phyloP scores from a whole-genome alignment of 2,888 invertebrate genomes.

The Rhingia campestris region DNA sequence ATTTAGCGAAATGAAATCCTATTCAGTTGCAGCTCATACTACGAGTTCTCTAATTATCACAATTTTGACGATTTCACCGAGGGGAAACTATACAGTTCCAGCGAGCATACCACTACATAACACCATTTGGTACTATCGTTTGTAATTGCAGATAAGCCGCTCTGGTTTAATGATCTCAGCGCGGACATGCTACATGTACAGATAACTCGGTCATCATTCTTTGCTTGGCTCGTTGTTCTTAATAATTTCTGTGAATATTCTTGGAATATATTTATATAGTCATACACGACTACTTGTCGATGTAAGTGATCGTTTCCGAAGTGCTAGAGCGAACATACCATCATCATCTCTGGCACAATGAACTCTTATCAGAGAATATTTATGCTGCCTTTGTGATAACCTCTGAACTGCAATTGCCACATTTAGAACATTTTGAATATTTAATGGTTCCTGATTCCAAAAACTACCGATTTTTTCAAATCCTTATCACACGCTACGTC shows the following conservation, averaged over 20 bases:
- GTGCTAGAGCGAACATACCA: conserved; percentile 21
- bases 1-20: no score
- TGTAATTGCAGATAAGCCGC: conserved; percentile 63
- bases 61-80: not conserved
- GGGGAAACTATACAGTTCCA: not conserved
- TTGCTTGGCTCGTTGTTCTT: conserved; percentile 26
- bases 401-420: conserved; percentile 72
- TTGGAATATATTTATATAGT: conserved; percentile 12
- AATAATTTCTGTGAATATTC: conserved; percentile 23
- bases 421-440: conserved; percentile 4
- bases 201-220: conserved; percentile 60
- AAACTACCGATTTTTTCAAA: conserved; percentile 35
- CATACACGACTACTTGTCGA: not conserved
- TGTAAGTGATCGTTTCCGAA: not conserved
- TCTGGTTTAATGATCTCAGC: conserved; percentile 57
- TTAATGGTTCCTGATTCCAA: conserved; percentile 21
- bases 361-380: conserved; percentile 78
- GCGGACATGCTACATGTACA: conserved; percentile 30
- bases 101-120: not conserved
- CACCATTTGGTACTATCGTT: not conserved
- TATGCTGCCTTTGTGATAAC: conserved; percentile 77
- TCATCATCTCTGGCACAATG: conserved; percentile 75
- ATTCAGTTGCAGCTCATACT: no score
- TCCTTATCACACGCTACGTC: conserved; percentile 6
- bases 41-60: no score